Evolutionary conservation across 2,113 vertebrate species (phyloP), one percentile per base, ranked within the genome.

Genomic region (Plotosus lineatus): DNA sequence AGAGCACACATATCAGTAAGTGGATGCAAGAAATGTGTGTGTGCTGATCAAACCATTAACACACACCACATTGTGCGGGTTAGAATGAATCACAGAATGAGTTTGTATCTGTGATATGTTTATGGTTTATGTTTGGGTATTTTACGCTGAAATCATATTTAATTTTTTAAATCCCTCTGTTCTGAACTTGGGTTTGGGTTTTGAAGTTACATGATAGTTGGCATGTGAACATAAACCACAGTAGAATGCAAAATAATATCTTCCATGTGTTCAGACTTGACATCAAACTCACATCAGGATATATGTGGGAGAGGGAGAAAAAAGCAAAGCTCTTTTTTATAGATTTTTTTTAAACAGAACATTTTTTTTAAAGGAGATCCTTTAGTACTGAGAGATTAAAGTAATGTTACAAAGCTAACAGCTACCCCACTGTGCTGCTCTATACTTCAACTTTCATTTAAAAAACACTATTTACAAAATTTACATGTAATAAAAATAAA

Each of bases 211-310:
- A 36, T 51, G 48, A 51, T 78, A 4, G 23, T 11, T 78, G 44
- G 76, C 44, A 26, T 51, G 40, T 4, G 40, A 79, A 28, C n/a
- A 46, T 79, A 40, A 68, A 58, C 46, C 65, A 4, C 46, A 46
- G 51, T 21, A 23, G 51, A 56, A 79, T 14, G 51, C 17, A 56
- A 79, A 78, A 63, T 56, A 78, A 65, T 42, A 31, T 10, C n/a
- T 33, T 44, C 50, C 63, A 21, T 71, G 50, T 79, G 77, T 56
- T 69, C 46, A 69, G 65, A 33, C 76, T 78, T 53, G 36, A 66
- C 11, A 63, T 77, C 58, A 60, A n/a, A 76, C 51, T 15, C 38
- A 21, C 19, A 21, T 46, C 17, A 9, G 46, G 50, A 66, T 78
- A 28, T 66, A 38, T 26, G 61, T 38, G 21, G 33, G 28, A 51